Conservation (phyloP, 2,888 invertebrate species). For the Morpho achilles region DNA sequence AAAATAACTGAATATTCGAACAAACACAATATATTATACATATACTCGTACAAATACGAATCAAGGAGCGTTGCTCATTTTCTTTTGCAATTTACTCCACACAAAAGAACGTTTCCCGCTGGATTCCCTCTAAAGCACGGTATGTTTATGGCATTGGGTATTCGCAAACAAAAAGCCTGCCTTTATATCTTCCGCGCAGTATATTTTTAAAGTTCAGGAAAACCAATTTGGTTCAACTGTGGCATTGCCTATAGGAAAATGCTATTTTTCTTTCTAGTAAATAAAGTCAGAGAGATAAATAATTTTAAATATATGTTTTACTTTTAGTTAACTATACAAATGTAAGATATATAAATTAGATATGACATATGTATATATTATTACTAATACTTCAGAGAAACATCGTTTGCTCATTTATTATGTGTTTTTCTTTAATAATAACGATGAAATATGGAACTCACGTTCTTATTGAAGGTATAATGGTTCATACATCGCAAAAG, state of each 20-base stretch:
- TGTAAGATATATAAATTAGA: too few relatives aligned
- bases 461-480: too few relatives aligned
- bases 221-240: slow-evolving; percentile 40
- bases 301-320: background rate
- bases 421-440: too few relatives aligned
- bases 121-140: slow-evolving; percentile 46
- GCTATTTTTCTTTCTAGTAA: slow-evolving; percentile 25
- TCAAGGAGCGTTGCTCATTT: slow-evolving; percentile 23
- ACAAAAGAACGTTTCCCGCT: slow-evolving; percentile 43
- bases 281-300: slow-evolving; percentile 13
- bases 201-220: slow-evolving; percentile 41
- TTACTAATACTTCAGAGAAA: too few relatives aligned
- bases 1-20: too few relatives aligned
- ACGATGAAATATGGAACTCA: too few relatives aligned
- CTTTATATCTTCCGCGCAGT: slow-evolving; percentile 38
- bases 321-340: too few relatives aligned
- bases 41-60: too few relatives aligned
- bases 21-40: too few relatives aligned
- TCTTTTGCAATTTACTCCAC: slow-evolving; percentile 46
- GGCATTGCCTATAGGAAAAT: slow-evolving; percentile 30
- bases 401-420: too few relatives aligned
- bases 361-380: too few relatives aligned
- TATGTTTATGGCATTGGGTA: slow-evolving; percentile 52
- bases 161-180: slow-evolving; percentile 43
- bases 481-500: too few relatives aligned